These are phyloP conservation scores for Moxostoma hubbsi DNA, from an alignment of 2,797 vertebrate genomes.

Conservation along the genomic window DNA sequence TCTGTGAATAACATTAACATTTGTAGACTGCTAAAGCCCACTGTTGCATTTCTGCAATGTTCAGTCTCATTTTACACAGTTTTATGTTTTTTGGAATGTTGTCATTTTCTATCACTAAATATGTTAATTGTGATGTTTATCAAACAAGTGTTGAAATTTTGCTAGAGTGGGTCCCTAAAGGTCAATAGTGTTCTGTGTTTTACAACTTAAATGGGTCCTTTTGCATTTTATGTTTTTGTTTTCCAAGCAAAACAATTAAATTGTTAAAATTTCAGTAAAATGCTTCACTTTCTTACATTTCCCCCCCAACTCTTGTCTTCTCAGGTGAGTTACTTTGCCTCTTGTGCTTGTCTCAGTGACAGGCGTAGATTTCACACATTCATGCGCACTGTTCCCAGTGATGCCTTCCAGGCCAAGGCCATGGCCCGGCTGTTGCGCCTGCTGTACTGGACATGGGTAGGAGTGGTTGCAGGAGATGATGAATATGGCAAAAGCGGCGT, in stretches of 20 bases:
- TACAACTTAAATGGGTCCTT: background rate
- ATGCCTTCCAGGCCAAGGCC: conserved; percentile 64
- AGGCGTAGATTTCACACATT: conserved; percentile 61
- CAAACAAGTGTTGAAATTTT: background rate
- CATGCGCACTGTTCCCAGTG: conserved; percentile 63
- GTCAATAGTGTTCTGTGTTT: background rate
- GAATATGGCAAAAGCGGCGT: conserved; percentile 67
- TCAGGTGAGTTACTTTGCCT: conserved; percentile 68
- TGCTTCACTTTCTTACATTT: background rate
- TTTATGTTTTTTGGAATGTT: no score
- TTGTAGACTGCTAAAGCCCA: no score
- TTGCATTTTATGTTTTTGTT: background rate
- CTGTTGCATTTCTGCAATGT: no score
- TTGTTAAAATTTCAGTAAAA: background rate
- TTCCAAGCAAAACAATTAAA: background rate
- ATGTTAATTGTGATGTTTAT: no score
- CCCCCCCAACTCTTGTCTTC: background rate
- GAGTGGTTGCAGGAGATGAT: conserved; percentile 64
- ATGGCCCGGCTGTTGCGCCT: conserved; percentile 58
- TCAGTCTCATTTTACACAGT: no score
- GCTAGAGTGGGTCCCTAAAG: background rate
- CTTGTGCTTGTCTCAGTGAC: conserved; percentile 69
- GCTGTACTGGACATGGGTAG: conserved; percentile 67
- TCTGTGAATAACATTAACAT: no score
- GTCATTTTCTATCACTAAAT: no score